phyloP scores from a whole-genome alignment of 2,113 vertebrate genomes.

The Eubucco bourcierii region DNA sequence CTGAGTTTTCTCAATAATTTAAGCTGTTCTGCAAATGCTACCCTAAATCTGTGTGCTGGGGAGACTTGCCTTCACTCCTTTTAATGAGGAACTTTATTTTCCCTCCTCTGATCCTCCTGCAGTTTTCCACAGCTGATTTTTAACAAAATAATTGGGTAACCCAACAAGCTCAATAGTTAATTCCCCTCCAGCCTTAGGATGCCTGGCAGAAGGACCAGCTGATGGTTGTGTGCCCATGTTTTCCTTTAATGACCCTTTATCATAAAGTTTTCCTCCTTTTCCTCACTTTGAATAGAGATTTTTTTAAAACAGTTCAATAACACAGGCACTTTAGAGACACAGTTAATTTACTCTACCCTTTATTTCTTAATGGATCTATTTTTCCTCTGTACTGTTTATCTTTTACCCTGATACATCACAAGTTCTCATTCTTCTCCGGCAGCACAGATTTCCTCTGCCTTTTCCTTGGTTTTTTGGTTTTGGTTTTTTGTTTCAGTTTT shows the following conservation, averaged over 20 bases:
- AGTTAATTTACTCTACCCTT: slow-evolving; percentile 46
- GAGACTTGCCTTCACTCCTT: neutral
- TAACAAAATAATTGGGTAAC: neutral
- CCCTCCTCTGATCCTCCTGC: neutral
- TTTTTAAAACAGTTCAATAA: slow-evolving; percentile 59
- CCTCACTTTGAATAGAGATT: slow-evolving; percentile 46
- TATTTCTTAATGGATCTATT: slow-evolving; percentile 47
- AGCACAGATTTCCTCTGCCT: neutral
- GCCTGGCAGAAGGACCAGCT: neutral
- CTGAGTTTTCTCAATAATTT: neutral
- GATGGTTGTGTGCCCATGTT: neutral
- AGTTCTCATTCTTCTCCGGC: slow-evolving; percentile 5
- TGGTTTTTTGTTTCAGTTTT: too few relatives aligned
- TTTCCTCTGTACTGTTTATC: slow-evolving; percentile 2
- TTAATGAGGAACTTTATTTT: neutral
- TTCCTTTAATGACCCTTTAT: slow-evolving; percentile 43
- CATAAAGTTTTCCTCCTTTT: slow-evolving; percentile 48
- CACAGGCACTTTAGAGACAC: neutral
- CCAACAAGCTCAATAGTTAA: neutral
- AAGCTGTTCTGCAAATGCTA: neutral
- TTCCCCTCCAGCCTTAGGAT: neutral
- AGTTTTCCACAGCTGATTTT: neutral
- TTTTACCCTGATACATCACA: slow-evolving; percentile 10
- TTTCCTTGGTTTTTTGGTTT: neutral
- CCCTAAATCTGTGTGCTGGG: neutral